Percentiles rank a stretch among this genome's conserved stretches.
These are phyloP conservation scores for Zenarchopterus dispar DNA, from an alignment of 2,797 vertebrate genomes.

Conservation along the genomic window DNA sequence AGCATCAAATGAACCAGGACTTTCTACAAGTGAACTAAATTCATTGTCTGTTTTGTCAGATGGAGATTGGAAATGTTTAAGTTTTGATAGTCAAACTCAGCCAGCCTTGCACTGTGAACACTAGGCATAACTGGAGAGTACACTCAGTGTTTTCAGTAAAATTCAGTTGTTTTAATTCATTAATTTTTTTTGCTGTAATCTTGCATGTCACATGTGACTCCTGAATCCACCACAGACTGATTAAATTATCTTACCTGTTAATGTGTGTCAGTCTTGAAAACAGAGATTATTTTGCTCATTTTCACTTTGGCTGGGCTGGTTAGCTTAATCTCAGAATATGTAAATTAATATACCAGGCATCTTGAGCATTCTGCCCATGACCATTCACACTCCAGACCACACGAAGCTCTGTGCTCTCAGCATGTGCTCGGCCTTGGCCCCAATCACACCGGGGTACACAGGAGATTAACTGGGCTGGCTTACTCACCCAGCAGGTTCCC, in stretches of 20 bases:
- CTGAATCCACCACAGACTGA: too few species aligned
- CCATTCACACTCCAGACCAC: constrained; percentile 59
- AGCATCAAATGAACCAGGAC: too few species aligned
- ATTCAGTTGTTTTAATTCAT: not conserved
- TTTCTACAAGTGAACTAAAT: too few species aligned
- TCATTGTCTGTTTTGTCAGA: too few species aligned
- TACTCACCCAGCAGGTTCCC: constrained; percentile 76
- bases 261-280: constrained; percentile 1
- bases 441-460: constrained; percentile 75
- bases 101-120: too few species aligned
- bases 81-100: too few species aligned
- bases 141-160: constrained; percentile 1
- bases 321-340: constrained; percentile 46
- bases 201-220: too few species aligned
- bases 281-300: constrained; percentile 30
- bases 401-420: constrained; percentile 54
- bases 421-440: constrained; percentile 74
- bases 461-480: constrained; percentile 81
- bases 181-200: not conserved
- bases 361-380: constrained; percentile 44
- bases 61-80: too few species aligned
- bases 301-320: constrained; percentile 22
- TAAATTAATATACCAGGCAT: constrained; percentile 50
- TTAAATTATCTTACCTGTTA: not conserved
- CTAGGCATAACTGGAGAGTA: too few species aligned